Percentiles rank a stretch among this genome's conserved stretches.
These are phyloP conservation scores for Pocota personata DNA, from an alignment of 2,888 invertebrate genomes.

Conservation along the genomic window DNA sequence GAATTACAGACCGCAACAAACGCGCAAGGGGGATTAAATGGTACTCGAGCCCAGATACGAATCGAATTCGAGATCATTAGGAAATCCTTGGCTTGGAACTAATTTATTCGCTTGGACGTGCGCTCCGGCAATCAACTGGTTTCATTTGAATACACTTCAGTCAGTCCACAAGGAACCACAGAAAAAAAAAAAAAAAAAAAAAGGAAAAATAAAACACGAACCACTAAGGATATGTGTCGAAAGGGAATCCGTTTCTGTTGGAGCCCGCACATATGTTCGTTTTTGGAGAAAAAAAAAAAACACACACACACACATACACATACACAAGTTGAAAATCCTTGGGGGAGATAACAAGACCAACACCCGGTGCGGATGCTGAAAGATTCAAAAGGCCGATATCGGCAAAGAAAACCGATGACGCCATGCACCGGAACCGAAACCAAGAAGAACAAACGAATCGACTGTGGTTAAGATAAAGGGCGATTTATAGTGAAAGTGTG, in stretches of 20 bases:
- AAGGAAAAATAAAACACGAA: not conserved
- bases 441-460: constrained; percentile 51
- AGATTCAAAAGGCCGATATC: constrained; percentile 63
- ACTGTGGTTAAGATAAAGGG: constrained; percentile 61
- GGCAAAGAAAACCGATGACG: constrained; percentile 66
- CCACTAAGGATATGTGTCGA: constrained; percentile 50
- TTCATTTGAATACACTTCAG: constrained; percentile 68
- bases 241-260: constrained; percentile 48
- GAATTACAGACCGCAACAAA: constrained; percentile 70
- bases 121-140: constrained; percentile 72
- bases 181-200: not conserved
- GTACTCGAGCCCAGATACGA: constrained; percentile 67
- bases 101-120: constrained; percentile 76
- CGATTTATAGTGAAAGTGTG: constrained; percentile 73
- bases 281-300: constrained; percentile 21
- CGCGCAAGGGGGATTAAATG: constrained; percentile 63
- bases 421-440: constrained; percentile 66
- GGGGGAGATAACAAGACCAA: constrained; percentile 70
- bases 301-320: too few relatives aligned
- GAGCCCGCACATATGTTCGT: constrained; percentile 55
- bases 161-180: constrained; percentile 12
- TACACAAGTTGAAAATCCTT: constrained; percentile 57
- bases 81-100: constrained; percentile 76
- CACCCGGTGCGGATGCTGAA: constrained; percentile 71
- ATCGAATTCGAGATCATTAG: constrained; percentile 74